Conservation (phyloP, 2,797 vertebrate species). For the Enteromius argenteus region DNA sequence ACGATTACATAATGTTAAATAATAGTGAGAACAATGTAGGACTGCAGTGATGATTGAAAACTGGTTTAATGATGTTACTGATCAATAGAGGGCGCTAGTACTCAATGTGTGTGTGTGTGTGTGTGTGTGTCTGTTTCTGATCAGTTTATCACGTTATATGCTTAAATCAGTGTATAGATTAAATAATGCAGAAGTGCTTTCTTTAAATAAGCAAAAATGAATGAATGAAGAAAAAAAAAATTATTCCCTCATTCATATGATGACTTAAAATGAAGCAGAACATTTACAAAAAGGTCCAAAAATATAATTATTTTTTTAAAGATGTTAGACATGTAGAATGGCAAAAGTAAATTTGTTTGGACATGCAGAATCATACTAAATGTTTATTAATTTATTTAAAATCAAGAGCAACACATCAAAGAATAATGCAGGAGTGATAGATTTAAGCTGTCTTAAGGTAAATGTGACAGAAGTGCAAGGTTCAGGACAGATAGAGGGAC, state of each 20-base stretch:
- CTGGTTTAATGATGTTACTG: conserved; percentile 1
- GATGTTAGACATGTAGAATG: background rate
- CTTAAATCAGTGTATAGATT: background rate
- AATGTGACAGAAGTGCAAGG: conserved; percentile 69
- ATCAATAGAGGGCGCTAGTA: conserved; percentile 81
- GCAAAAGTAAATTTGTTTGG: background rate
- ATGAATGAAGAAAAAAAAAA: background rate
- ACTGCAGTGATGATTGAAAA: background rate
- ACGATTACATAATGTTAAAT: background rate
- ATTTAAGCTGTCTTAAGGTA: conserved; percentile 68
- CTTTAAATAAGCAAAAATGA: background rate
- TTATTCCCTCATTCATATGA: background rate
- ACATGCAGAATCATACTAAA: background rate
- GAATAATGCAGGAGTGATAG: background rate
- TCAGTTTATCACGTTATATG: background rate
- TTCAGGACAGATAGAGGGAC: conserved; percentile 71
- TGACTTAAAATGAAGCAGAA: no score
- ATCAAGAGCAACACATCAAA: background rate
- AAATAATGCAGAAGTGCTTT: background rate
- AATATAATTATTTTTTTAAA: background rate
- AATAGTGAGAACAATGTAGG: background rate
- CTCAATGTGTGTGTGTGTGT: conserved; percentile 66
- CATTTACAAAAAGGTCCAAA: background rate
- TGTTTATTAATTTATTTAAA: background rate
- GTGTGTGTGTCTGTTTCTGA: conserved; percentile 43